These are phyloP conservation scores for Pardosa pseudoannulata DNA, from an alignment of 2,888 invertebrate species.

Conservation along the genomic window DNA sequence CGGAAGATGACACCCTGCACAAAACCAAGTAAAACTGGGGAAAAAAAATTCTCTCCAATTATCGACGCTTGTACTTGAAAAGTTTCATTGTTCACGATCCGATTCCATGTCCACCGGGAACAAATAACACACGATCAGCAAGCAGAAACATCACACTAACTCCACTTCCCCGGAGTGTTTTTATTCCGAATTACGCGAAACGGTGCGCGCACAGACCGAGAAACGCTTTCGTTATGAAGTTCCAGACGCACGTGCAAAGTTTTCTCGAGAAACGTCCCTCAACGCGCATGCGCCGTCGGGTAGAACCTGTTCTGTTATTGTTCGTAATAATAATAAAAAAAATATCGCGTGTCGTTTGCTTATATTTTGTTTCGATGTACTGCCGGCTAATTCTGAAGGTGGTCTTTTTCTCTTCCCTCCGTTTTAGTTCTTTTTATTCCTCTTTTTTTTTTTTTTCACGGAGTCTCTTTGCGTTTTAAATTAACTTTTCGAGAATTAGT, in stretches of 20 bases:
- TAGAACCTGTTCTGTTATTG: conserved; percentile 52
- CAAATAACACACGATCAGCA: background rate
- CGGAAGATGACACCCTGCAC: background rate
- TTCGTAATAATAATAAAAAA: background rate
- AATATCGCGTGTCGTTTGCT: background rate
- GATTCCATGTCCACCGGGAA: background rate
- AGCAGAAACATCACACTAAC: background rate
- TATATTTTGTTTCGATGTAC: conserved; percentile 11
- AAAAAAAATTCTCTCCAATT: background rate
- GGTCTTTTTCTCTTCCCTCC: background rate
- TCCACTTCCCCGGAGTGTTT: background rate
- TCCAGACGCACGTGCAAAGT: conserved; percentile 47
- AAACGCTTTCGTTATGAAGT: conserved; percentile 31
- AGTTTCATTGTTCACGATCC: conserved; percentile 42
- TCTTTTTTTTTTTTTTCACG: no score
- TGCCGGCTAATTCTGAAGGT: background rate
- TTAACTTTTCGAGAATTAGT: background rate
- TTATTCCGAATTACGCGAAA: background rate
- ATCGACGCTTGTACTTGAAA: conserved; percentile 52
- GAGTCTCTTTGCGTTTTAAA: background rate
- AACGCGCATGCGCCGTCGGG: conserved; percentile 46
- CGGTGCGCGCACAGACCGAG: conserved; percentile 24
- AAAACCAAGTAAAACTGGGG: no score
- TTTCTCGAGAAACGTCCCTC: background rate
- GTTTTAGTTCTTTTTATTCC: background rate